phyloP scores from a whole-genome alignment of 1,140 invertebrate genomes.

The Tetramorium alpestre region DNA sequence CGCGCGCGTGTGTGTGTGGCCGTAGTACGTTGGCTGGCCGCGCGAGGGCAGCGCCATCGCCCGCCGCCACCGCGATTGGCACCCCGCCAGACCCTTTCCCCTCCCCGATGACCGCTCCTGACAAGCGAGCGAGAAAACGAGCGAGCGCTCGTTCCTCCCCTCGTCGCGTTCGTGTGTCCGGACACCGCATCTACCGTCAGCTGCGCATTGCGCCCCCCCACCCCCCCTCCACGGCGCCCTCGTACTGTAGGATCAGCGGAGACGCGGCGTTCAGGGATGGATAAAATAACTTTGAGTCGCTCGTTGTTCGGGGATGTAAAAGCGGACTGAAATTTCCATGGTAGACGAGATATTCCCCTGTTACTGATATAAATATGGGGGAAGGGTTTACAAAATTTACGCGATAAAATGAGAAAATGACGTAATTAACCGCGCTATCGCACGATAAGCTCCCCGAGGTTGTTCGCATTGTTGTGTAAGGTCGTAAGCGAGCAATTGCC shows the following conservation, averaged over 20 bases:
- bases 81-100: constrained; percentile 29
- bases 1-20: constrained; percentile 58
- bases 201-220: constrained; percentile 40
- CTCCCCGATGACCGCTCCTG: constrained; percentile 48
- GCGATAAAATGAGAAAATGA: neutral
- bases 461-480: neutral
- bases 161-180: constrained; percentile 26
- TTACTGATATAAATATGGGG: neutral
- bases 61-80: constrained; percentile 57
- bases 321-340: neutral
- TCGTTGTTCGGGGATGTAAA: neutral
- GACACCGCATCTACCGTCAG: constrained; percentile 45
- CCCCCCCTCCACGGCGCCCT: neutral
- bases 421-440: neutral
- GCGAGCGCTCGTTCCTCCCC: constrained; percentile 40
- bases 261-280: constrained; percentile 33
- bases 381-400: neutral
- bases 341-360: neutral
- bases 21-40: constrained; percentile 76
- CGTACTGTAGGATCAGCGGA: constrained; percentile 21
- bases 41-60: constrained; percentile 79
- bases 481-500: neutral
- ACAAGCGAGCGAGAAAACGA: constrained; percentile 19
- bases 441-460: neutral
- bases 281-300: constrained; percentile 28